Conservation (phyloP, 2,888 invertebrate species). For the Protodeltote pygarga region DNA sequence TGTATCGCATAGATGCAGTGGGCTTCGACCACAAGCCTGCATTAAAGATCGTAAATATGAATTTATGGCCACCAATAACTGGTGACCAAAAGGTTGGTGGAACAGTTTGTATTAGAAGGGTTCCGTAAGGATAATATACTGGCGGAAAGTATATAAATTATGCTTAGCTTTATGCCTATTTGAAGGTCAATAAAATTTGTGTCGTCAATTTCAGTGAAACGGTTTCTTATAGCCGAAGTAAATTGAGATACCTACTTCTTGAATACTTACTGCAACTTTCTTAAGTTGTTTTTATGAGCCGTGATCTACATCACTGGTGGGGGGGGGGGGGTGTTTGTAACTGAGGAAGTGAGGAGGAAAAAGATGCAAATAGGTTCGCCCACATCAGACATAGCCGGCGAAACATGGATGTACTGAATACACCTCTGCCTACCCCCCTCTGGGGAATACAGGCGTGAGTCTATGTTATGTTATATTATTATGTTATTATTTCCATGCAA, state of each 20-base stretch:
- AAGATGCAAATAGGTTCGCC: no score
- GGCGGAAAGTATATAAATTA: slow-evolving; percentile 21
- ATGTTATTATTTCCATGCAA: slow-evolving; percentile 30
- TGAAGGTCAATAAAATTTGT: slow-evolving; percentile 8
- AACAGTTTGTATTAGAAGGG: slow-evolving; percentile 30
- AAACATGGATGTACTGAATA: no score
- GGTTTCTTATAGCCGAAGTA: background rate
- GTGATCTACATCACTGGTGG: no score
- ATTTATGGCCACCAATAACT: slow-evolving; percentile 73
- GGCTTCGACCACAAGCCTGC: slow-evolving; percentile 64
- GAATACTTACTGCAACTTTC: background rate
- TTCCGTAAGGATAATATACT: slow-evolving; percentile 42
- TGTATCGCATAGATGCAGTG: slow-evolving; percentile 62
- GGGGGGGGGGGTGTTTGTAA: no score
- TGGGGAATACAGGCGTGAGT: no score
- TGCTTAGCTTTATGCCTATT: slow-evolving; percentile 9
- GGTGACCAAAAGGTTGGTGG: slow-evolving; percentile 50
- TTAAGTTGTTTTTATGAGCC: no score
- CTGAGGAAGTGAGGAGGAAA: no score
- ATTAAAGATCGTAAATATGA: slow-evolving; percentile 77
- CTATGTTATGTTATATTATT: no score
- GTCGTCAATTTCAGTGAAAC: background rate
- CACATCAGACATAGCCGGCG: no score
- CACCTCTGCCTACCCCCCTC: no score
- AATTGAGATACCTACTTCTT: no score